Evolutionary conservation across 2,113 vertebrate genomes (phyloP).

Genomic region (Percopsis transmontana): DNA sequence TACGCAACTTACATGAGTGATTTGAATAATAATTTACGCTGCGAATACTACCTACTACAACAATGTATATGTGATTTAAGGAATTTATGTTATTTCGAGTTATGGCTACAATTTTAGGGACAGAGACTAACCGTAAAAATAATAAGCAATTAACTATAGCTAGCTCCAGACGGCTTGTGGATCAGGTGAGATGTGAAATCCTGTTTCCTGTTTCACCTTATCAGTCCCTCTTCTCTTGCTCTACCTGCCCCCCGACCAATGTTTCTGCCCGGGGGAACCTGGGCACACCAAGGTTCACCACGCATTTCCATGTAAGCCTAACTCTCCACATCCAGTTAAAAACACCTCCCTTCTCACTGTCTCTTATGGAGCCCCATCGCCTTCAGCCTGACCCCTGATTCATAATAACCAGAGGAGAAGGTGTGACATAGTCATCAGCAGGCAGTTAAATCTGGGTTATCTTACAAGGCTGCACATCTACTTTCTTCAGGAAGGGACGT

Average conservation of each 20-base stretch:
- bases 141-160: background rate
- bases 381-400: conserved; percentile 40
- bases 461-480: background rate
- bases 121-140: background rate
- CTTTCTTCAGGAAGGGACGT: background rate
- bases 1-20: background rate
- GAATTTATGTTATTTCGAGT: background rate
- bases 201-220: conserved; percentile 1
- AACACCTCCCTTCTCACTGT: conserved; percentile 29
- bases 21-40: background rate
- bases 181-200: background rate
- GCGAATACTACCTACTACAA: background rate
- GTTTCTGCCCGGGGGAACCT: conserved; percentile 12
- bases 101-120: background rate
- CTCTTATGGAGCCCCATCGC: conserved; percentile 17
- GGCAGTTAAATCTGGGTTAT: conserved; percentile 2
- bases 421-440: conserved; percentile 24
- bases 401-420: conserved; percentile 30
- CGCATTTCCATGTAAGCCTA: conserved; percentile 27
- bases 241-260: background rate
- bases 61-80: no score
- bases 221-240: conserved; percentile 1
- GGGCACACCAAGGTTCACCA: conserved; percentile 17
- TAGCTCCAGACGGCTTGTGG: background rate
- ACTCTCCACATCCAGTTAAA: conserved; percentile 28